Conservation (phyloP, 2,113 vertebrate species). For the Oreocharis arfaki region DNA sequence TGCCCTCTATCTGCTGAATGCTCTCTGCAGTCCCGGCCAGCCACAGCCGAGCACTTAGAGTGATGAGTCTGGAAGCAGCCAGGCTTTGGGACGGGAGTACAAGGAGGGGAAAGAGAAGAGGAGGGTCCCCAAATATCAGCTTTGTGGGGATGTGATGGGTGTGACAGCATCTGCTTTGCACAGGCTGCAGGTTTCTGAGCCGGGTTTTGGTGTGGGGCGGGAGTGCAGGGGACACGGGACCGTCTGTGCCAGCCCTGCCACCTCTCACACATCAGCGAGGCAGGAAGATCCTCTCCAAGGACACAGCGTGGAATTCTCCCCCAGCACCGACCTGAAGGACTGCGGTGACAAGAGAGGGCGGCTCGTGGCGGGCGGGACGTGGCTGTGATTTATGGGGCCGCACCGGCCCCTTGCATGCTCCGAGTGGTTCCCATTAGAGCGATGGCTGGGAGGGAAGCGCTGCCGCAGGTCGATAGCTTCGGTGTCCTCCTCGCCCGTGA, state of each 20-base stretch:
- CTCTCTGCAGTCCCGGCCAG: not conserved
- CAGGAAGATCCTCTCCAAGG: not conserved
- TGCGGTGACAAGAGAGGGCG: fast-evolving
- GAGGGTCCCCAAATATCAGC: not conserved
- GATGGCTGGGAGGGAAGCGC: not conserved
- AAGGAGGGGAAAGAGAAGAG: not conserved
- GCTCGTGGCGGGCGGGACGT: fast-evolving
- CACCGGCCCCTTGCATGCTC: not conserved
- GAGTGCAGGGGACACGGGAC: not conserved
- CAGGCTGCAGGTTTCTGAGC: not conserved
- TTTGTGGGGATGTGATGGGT: not conserved
- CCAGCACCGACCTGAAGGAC: not conserved
- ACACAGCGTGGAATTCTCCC: not conserved
- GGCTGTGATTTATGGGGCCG: not conserved
- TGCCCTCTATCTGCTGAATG: not conserved
- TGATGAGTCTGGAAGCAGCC: not conserved
- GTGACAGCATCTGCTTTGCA: fast-evolving
- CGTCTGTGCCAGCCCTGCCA: not conserved
- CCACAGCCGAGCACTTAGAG: not conserved
- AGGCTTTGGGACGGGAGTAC: not conserved
- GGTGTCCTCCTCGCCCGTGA: not conserved
- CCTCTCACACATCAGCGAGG: fast-evolving
- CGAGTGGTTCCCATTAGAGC: not conserved
- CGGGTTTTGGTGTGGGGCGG: not conserved
- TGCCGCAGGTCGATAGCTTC: not conserved